A percentile compares a stretch with the other conserved stretches of the same genome.
Evolutionary conservation across 2,113 vertebrate species (phyloP).

Genomic region (Macaca fascicularis): DNA sequence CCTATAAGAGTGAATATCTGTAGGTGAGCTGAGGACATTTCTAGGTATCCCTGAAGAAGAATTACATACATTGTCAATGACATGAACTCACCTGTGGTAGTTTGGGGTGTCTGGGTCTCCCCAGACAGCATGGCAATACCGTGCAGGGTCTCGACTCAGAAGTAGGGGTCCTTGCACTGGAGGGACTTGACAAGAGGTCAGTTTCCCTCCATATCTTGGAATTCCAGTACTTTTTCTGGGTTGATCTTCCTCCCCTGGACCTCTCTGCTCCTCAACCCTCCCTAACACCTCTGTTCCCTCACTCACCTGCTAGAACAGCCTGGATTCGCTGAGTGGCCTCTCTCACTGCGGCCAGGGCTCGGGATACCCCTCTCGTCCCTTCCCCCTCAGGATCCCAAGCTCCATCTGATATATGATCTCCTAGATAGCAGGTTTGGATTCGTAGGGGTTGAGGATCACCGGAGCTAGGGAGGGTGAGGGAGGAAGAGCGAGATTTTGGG

Average conservation of each 20-base stretch:
- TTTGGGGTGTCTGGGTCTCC: constrained; percentile 61
- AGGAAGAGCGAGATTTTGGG: neutral
- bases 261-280: neutral
- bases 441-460: constrained; percentile 43
- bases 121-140: constrained; percentile 70
- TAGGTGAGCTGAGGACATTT: neutral
- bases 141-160: constrained; percentile 67
- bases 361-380: neutral
- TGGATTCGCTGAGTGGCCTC: constrained; percentile 54
- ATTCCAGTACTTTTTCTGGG: neutral
- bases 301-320: constrained; percentile 63
- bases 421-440: constrained; percentile 46
- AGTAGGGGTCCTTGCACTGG: constrained; percentile 67
- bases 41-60: neutral
- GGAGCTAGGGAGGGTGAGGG: neutral
- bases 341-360: constrained; percentile 36
- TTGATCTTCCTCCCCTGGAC: neutral
- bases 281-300: neutral
- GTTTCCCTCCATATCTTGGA: neutral
- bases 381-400: neutral
- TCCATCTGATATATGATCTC: neutral
- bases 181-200: neutral
- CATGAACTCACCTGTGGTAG: constrained; percentile 60
- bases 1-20: constrained; percentile 45
- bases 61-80: neutral